These are phyloP conservation scores for Diplodus sargus DNA, from an alignment of 2,797 vertebrate genomes.

Conservation along the genomic window DNA sequence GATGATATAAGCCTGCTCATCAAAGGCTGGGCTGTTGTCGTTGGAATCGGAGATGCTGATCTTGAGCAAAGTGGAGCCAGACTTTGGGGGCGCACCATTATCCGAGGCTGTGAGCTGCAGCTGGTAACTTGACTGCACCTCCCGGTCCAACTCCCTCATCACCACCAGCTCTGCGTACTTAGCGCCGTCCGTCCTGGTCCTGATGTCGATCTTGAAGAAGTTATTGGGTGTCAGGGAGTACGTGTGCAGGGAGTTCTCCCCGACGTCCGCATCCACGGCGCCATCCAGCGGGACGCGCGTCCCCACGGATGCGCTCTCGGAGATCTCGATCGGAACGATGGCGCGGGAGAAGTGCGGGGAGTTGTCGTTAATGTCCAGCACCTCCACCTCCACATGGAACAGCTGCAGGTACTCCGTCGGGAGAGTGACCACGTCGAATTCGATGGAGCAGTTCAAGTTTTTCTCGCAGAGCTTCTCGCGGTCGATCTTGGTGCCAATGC, in stretches of 20 bases:
- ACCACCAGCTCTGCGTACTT: slow-evolving; percentile 96
- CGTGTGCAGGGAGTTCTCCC: slow-evolving; percentile 93
- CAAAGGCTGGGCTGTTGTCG: slow-evolving; percentile 96
- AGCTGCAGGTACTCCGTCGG: slow-evolving; percentile 96
- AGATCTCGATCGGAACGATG: slow-evolving; percentile 95
- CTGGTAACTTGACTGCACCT: slow-evolving; percentile 91
- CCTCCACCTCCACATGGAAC: slow-evolving; percentile 96
- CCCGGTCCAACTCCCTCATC: slow-evolving; percentile 92
- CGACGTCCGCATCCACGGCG: slow-evolving; percentile 94
- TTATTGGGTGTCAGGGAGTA: slow-evolving; percentile 93
- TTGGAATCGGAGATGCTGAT: slow-evolving; percentile 97
- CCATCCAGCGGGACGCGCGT: slow-evolving; percentile 94
- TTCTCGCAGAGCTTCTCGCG: slow-evolving; percentile 96
- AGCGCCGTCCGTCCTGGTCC: slow-evolving; percentile 93
- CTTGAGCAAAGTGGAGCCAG: slow-evolving; percentile 93
- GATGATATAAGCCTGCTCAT: slow-evolving; percentile 90
- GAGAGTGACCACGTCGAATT: slow-evolving; percentile 96
- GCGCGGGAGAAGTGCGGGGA: slow-evolving; percentile 93
- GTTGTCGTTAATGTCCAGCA: slow-evolving; percentile 98
- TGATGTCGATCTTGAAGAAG: slow-evolving; percentile 93
- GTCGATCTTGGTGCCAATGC: slow-evolving; percentile 93
- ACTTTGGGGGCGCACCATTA: slow-evolving; percentile 91
- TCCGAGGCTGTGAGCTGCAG: slow-evolving; percentile 94
- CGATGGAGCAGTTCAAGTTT: slow-evolving; percentile 95
- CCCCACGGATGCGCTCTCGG: slow-evolving; percentile 95